Evolutionary conservation across 2,797 vertebrate species (phyloP), one percentile per base, ranked within the genome.

Genomic region (Chelon labrosus): DNA sequence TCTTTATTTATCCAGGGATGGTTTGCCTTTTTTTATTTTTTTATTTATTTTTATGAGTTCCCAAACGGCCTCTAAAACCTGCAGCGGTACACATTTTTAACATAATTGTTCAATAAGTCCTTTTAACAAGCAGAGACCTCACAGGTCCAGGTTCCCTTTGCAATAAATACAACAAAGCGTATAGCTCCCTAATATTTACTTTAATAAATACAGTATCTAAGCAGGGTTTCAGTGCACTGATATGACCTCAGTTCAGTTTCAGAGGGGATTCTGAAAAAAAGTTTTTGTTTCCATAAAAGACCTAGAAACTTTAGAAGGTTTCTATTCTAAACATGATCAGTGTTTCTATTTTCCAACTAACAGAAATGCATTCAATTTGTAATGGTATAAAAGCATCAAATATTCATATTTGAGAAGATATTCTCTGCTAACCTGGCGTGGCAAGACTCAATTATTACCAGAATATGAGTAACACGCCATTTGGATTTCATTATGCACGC

Each of bases 61-160:
- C 67, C 70, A 65, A 27, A 66, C 58, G n/a, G 56, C 12, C 44
- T 70, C n/a, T 74, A 65, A 75, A 76, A 77, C 41, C 62, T 65
- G 8, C 20, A 46, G 1, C 35, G 7, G 53, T 55, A 1, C 60
- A 65, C 42, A 19, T 39, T 56, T 65, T 50, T 3, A 17, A 47
- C 19, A 7, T 51, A 8, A 25, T 38, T 52, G 22, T 55, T 6
- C 42, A 50, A 16, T 54, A 49, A 59, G 53, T 58, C 52, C 16
- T 60, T 71, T 56, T 39, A 50, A 50, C 47, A 50, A 50, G 47
- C 47, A 22, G 19, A 50, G 22, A 12, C 19, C 10, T 5, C 20
- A 20, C 19, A 10, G 47, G 47, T 50, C 47, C 12, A 19, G 19
- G 4, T 11, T 5, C 10, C 5, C 19, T 50, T 19, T 12, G 19